Percentiles rank a stretch among this genome's conserved stretches.
Evolutionary conservation across 1,140 invertebrate species (phyloP).

Genomic region (Dinoponera quadriceps): DNA sequence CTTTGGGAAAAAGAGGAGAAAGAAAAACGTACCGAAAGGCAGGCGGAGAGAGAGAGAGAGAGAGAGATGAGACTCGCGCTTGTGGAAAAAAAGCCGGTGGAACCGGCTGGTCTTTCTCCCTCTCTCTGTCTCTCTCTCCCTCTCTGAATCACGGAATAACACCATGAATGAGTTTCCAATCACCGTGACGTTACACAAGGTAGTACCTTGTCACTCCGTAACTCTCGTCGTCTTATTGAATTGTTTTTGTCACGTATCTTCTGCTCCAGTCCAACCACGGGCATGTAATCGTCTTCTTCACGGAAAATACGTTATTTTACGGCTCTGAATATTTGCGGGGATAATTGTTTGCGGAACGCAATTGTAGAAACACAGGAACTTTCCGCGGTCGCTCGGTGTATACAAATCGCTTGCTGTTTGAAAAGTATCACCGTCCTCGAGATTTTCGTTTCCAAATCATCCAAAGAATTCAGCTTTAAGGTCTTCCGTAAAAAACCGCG

Average conservation of each 20-base stretch:
- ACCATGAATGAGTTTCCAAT: constrained; percentile 69
- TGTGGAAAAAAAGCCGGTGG: constrained; percentile 58
- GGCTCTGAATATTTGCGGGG: constrained; percentile 20
- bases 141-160: constrained; percentile 72
- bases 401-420: no score
- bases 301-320: constrained; percentile 42
- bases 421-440: no score
- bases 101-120: background rate
- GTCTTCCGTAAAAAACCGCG: no score
- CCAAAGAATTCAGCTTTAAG: no score
- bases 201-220: constrained; percentile 27
- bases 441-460: no score
- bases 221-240: constrained; percentile 36
- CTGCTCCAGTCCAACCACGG: background rate
- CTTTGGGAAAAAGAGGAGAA: constrained; percentile 12
- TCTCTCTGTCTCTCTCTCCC: no score
- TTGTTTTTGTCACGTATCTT: constrained; percentile 3
- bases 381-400: no score
- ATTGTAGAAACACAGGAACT: background rate
- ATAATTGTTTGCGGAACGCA: background rate
- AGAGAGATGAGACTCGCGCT: constrained; percentile 43
- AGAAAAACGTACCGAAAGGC: constrained; percentile 44
- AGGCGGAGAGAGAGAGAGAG: constrained; percentile 27
- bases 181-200: constrained; percentile 62
- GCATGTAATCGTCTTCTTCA: background rate